Evolutionary conservation across 2,888 invertebrate species (phyloP), one percentile per base, ranked within the genome.

Genomic region (Pandemis cinnamomeana): DNA sequence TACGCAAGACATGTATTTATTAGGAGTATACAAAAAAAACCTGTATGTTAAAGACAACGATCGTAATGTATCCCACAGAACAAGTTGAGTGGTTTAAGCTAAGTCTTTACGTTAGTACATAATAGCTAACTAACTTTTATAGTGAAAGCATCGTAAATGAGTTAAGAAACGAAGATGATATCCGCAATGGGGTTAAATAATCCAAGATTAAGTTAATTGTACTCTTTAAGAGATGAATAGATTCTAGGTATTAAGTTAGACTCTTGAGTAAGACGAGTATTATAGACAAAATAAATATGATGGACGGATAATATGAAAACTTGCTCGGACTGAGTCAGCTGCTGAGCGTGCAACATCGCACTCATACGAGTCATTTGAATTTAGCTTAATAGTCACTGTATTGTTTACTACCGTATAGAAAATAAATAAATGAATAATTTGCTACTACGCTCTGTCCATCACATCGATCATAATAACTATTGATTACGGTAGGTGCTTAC

Each of bases 221-320:
- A 72, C 72, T 72, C 72, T 72, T 72, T 63, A 5, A 61, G 53
- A 72, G 68, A 55, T 63, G 20, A n/a, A 13, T 15, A 20, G 48
- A 48, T 63, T 48, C 48, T 48, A 42, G 63, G 7, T 15, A 64
- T 63, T 71, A 71, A 41, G 48, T 58, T 58, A 42, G 62, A 58
- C 58, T 71, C 27, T 27, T 71, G 66, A 71, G 60, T 71, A 71
- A 66, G 48, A 66, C 48, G 66, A 71, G 66, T 71, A 67, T 67
- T 71, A 55, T 36, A 55, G 20, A 20, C 20, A 55, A 55, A 72
- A 53, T 67, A 72, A 41, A 63, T 61, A 55, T 46, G 72, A 55
- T 72, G 72, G 72, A 72, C 72, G 72, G 72, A 72, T 63, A 66
- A 64, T 58, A 42, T 70, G 44, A 71, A 63, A 66, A 60, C 66